These are phyloP conservation scores for Canis aureus DNA, from an alignment of 2,113 vertebrate species.

Conservation along the genomic window DNA sequence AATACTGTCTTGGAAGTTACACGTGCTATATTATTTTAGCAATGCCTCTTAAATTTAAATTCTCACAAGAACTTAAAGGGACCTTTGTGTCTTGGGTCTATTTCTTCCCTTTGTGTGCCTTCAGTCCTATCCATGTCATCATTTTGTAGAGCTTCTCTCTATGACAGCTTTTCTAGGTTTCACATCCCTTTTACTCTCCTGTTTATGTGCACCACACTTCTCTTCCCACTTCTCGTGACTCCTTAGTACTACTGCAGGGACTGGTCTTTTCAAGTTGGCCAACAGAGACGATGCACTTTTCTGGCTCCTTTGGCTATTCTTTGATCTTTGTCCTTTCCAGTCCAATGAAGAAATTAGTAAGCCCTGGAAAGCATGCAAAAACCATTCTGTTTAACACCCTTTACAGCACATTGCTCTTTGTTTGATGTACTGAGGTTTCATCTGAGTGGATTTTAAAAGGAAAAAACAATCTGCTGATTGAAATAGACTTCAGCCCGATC, in stretches of 20 bases:
- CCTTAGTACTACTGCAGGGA: background rate
- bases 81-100: background rate
- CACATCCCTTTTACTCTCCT: too few relatives aligned
- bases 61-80: background rate
- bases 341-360: background rate
- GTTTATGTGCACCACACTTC: background rate
- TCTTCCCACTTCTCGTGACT: too few relatives aligned
- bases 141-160: background rate
- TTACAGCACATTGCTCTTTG: background rate
- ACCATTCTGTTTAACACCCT: background rate
- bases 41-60: conserved; percentile 4
- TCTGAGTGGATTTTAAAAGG: background rate
- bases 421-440: background rate
- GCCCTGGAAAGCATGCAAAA: background rate
- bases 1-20: background rate
- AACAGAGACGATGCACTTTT: background rate
- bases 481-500: background rate
- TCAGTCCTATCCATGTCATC: background rate
- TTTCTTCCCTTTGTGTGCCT: background rate
- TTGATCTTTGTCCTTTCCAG: conserved; percentile 52
- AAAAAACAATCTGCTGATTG: too few relatives aligned
- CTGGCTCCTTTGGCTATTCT: background rate
- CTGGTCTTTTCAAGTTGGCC: background rate
- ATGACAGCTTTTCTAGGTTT: background rate
- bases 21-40: background rate